Percentiles rank a stretch among this genome's conserved stretches.
Conservation (phyloP, 2,888 invertebrate species). For the Bruchidius siliquastri region DNA sequence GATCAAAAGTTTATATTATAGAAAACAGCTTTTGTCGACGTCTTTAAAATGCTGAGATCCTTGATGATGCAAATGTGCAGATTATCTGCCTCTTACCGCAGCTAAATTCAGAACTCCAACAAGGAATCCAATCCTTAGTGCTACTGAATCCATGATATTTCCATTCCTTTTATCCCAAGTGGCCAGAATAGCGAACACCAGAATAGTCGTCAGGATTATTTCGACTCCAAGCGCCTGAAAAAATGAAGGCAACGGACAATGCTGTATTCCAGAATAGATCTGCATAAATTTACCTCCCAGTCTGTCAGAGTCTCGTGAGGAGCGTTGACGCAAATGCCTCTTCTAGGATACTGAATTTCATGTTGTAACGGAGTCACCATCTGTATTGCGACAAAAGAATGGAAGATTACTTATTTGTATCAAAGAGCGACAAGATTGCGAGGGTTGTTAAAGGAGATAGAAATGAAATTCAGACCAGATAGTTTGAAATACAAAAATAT, state of each 20-base stretch:
- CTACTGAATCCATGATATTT: slow-evolving; percentile 57
- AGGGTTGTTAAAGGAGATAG: background rate
- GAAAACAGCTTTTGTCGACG: no score
- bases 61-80: no score
- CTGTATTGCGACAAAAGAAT: slow-evolving; percentile 17
- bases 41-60: no score
- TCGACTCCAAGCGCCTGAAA: slow-evolving; percentile 58
- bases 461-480: no score
- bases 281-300: slow-evolving; percentile 25
- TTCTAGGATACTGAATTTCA: slow-evolving; percentile 6
- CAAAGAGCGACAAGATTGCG: background rate
- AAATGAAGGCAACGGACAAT: background rate
- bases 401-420: slow-evolving; percentile 10
- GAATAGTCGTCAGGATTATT: slow-evolving; percentile 56
- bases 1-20: no score
- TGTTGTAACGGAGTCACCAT: slow-evolving; percentile 28
- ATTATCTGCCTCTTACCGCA: slow-evolving; percentile 50
- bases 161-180: slow-evolving; percentile 67
- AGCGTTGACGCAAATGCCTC: slow-evolving; percentile 31
- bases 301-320: slow-evolving; percentile 28
- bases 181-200: slow-evolving; percentile 63
- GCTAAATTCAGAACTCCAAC: slow-evolving; percentile 60
- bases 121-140: slow-evolving; percentile 64
- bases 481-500: no score
- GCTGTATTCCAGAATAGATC: background rate